These are phyloP conservation scores for Nesometra sesokonis DNA, from an alignment of 35 echinoderm and acorn worm genomes.

Conservation along the genomic window DNA sequence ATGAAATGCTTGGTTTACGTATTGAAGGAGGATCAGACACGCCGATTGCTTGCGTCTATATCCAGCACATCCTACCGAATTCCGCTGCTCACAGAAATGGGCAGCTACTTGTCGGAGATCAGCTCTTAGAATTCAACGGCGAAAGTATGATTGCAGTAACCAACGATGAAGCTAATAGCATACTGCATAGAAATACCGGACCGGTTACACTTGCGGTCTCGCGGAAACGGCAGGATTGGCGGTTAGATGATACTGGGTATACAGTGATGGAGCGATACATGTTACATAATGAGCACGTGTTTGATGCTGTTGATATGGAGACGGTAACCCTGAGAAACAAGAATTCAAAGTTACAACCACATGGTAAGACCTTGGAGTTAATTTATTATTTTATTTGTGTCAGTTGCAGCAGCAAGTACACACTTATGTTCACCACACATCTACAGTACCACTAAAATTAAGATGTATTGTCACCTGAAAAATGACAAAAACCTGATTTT, in stretches of 20 bases:
- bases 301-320: background rate
- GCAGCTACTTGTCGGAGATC: conserved; percentile 48
- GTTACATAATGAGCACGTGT: background rate
- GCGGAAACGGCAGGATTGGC: background rate
- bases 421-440: too few species aligned
- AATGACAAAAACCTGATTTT: too few species aligned
- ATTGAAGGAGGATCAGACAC: conserved; percentile 81
- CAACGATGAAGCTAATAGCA: conserved; percentile 64
- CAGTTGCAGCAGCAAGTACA: too few species aligned
- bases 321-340: background rate
- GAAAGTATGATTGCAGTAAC: conserved; percentile 90
- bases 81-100: conserved; percentile 46
- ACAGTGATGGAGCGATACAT: background rate
- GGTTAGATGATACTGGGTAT: background rate
- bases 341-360: background rate
- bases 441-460: too few species aligned
- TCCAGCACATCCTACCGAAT: conserved; percentile 17
- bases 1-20: conserved; percentile 51
- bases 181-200: conserved; percentile 10
- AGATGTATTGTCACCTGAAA: too few species aligned
- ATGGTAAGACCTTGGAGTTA: too few species aligned
- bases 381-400: too few species aligned
- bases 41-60: conserved; percentile 51
- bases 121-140: conserved; percentile 71
- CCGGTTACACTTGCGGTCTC: background rate